Conservation (phyloP, 2,113 vertebrate genomes). For the Centropristis striata region DNA sequence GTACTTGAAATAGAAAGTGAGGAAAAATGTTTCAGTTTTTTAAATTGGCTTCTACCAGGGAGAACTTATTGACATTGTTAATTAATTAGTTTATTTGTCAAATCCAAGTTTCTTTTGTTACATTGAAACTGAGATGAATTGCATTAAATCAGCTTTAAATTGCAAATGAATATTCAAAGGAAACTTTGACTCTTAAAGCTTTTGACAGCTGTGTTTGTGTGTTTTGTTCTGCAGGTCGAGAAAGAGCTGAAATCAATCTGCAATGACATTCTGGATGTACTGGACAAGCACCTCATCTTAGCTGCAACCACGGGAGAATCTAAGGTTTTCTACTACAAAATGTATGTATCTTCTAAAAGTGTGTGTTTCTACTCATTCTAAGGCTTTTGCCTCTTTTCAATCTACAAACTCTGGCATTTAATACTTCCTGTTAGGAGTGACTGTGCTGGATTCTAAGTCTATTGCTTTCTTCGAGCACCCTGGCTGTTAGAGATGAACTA, state of each 20-base stretch:
- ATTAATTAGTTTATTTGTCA: not conserved
- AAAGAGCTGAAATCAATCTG: slow-evolving; percentile 98
- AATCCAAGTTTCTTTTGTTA: not conserved
- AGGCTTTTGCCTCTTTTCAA: too few relatives aligned
- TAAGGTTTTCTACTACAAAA: slow-evolving; percentile 99
- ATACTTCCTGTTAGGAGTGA: too few relatives aligned
- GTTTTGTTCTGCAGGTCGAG: slow-evolving; percentile 89
- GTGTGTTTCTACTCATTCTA: not conserved
- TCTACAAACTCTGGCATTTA: too few relatives aligned
- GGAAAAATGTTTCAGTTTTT: not conserved
- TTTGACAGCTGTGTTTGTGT: not conserved
- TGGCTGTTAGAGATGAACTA: not conserved
- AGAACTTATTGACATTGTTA: not conserved
- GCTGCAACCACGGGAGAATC: slow-evolving; percentile 95
- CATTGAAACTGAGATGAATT: not conserved
- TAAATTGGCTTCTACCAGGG: not conserved
- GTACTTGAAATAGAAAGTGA: not conserved
- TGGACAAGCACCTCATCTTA: slow-evolving; percentile 99
- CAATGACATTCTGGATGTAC: slow-evolving; percentile 98
- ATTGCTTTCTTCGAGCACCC: not conserved
- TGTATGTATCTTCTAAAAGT: slow-evolving; percentile 80
- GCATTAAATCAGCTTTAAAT: not conserved
- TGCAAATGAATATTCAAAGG: too few relatives aligned
- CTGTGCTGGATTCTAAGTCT: too few relatives aligned
- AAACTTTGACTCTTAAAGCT: not conserved